Evolutionary conservation across 1,140 invertebrate species (phyloP).

Genomic region (Ips nitidus): DNA sequence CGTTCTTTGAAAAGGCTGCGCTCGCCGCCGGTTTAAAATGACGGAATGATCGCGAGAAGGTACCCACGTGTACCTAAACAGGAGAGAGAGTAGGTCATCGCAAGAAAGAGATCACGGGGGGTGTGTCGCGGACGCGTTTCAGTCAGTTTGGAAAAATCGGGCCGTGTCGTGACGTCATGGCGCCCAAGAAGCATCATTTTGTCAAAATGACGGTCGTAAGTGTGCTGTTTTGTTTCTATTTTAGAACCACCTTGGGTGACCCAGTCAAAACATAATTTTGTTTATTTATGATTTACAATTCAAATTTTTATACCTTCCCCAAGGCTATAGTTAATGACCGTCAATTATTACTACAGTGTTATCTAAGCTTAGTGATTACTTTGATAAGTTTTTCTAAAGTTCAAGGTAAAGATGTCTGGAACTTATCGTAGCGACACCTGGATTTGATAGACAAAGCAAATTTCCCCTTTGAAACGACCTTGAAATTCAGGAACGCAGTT

Average conservation of each 20-base stretch:
- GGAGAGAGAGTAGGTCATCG: constrained; percentile 16
- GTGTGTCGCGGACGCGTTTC: constrained; percentile 5
- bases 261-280: constrained; percentile 3
- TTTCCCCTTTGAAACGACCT: too few species aligned
- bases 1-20: not conserved
- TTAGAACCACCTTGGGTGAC: not conserved
- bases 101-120: constrained; percentile 19
- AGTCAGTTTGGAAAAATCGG: constrained; percentile 16
- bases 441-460: too few species aligned
- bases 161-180: constrained; percentile 13
- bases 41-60: not conserved
- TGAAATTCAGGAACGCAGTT: too few species aligned
- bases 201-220: constrained; percentile 2
- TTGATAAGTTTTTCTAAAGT: not conserved
- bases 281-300: constrained; percentile 2
- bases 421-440: too few species aligned
- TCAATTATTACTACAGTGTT: not conserved
- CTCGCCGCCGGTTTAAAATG: not conserved
- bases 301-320: not conserved
- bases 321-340: too few species aligned
- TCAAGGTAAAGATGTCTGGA: not conserved
- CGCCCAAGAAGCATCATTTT: constrained; percentile 7
- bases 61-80: not conserved
- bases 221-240: not conserved
- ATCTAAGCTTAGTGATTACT: too few species aligned